Evolutionary conservation across 2,113 vertebrate genomes (phyloP).

Genomic region (Chionis minor): DNA sequence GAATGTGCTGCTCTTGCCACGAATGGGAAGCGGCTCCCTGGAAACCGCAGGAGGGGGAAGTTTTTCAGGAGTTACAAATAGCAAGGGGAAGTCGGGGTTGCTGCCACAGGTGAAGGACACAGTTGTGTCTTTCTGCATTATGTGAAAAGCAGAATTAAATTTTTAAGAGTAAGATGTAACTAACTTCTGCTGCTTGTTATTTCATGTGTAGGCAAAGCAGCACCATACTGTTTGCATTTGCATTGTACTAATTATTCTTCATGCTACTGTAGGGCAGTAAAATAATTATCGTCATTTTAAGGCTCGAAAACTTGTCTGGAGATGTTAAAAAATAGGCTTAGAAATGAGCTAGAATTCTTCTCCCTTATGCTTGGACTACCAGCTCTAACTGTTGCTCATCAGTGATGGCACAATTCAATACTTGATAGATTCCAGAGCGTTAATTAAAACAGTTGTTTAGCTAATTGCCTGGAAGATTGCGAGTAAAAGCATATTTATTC

Average conservation of each 20-base stretch:
- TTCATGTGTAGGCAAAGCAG: not conserved
- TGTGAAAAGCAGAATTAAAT: not conserved
- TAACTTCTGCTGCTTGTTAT: not conserved
- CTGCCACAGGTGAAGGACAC: not conserved
- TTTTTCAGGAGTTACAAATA: not conserved
- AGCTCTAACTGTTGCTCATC: constrained; percentile 18
- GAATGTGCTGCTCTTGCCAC: not conserved
- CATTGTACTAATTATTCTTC: not conserved
- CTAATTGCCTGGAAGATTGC: constrained; percentile 59
- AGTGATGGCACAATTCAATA: constrained; percentile 28
- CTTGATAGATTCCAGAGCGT: constrained; percentile 22
- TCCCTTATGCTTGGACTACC: not conserved
- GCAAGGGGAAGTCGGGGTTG: not conserved
- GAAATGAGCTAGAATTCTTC: not conserved
- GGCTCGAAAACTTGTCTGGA: not conserved
- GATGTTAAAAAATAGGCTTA: not conserved
- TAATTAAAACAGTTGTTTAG: constrained; percentile 65
- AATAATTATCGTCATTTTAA: not conserved
- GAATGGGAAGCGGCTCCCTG: not conserved
- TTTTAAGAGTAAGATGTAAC: not conserved
- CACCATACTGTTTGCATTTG: not conserved
- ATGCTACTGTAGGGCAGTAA: not conserved
- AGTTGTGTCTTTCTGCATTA: not conserved
- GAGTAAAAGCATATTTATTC: constrained; percentile 59
- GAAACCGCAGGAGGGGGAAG: not conserved